phyloP scores from a whole-genome alignment of 2,113 vertebrate genomes.

The Rhineura floridana region DNA sequence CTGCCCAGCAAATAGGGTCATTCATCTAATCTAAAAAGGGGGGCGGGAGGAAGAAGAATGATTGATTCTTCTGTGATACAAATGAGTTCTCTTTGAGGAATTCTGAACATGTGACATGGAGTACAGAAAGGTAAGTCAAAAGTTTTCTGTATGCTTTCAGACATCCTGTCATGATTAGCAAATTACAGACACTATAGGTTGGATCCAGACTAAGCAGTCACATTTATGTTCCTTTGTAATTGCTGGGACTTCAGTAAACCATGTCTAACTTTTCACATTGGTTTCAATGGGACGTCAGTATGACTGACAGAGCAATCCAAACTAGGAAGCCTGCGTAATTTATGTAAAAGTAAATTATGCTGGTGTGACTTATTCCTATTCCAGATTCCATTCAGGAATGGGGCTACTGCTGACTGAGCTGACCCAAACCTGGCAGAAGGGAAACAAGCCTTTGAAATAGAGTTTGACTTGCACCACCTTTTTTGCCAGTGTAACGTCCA shows the following conservation, averaged over 20 bases:
- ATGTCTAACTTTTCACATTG: background rate
- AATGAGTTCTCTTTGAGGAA: slow-evolving; percentile 37
- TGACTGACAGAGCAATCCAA: no score
- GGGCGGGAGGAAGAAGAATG: slow-evolving; percentile 33
- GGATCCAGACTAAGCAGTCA: background rate
- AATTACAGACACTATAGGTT: background rate
- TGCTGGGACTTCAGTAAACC: background rate
- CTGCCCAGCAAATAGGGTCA: slow-evolving; percentile 43
- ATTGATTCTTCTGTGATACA: slow-evolving; percentile 32
- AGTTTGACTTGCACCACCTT: no score
- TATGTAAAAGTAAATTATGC: no score
- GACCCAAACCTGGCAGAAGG: no score
- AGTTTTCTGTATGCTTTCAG: background rate
- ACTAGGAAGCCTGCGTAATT: no score
- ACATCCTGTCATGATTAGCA: background rate
- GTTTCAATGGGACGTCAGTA: background rate
- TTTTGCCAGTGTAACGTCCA: no score
- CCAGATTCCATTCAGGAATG: no score
- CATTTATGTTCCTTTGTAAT: background rate
- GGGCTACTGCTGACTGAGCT: no score
- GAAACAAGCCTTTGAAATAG: no score
- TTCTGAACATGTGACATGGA: slow-evolving; percentile 48
- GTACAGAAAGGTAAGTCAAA: background rate
- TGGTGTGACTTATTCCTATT: no score
- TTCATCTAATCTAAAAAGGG: slow-evolving; percentile 58